Evolutionary conservation across 2,888 invertebrate species (phyloP), one percentile per base, ranked within the genome.

Genomic region (Hirtodrosophila alboralis): DNA sequence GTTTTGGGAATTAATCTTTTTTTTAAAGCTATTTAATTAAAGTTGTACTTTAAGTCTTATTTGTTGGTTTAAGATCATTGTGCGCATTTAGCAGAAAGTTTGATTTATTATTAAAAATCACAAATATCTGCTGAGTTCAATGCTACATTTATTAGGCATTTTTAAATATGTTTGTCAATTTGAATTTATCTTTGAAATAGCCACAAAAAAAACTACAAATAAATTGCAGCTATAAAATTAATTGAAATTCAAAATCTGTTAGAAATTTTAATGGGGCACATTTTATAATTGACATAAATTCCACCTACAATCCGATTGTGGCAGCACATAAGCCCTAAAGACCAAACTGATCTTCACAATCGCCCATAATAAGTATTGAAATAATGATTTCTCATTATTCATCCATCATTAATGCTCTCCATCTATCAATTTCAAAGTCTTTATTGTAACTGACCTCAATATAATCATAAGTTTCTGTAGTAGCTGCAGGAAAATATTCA

Each of bases 261-360:
- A 18, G 3, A 18, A 4, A 18, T 18, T 14, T 2, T 10, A 14
- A 44, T n/a, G 16, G 26, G 31, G 9, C 56, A 38, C 47, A 4
- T 6, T 30, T 9, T 28, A 34, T 37, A 9, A 48, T 66, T 72
- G 67, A 72, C 73, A 59, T 1, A 72, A 28, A 60, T 73, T 66
- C 21, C 69, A 31, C 37, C 45, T 8, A 66, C 54, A 60, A 38
- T 33, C n/a, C n/a, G n/a, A n/a, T n/a, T n/a, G n/a, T n/a, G n/a
- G n/a, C n/a, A n/a, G 21, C 3, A 40, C 6, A 47, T 33, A 44
- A 36, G 34, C 8, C 21, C 21, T 18, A 44, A 28, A 27, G 26
- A 33, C 31, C 48, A 18, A 44, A 49, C 21, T 14, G 61, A 58
- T 52, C 66, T 51, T 16, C 28, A 16, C 14, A 16, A 16, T 3